Base-by-base conservation (phyloP, 2,888 invertebrate species). In the Diarsia mendica region DNA sequence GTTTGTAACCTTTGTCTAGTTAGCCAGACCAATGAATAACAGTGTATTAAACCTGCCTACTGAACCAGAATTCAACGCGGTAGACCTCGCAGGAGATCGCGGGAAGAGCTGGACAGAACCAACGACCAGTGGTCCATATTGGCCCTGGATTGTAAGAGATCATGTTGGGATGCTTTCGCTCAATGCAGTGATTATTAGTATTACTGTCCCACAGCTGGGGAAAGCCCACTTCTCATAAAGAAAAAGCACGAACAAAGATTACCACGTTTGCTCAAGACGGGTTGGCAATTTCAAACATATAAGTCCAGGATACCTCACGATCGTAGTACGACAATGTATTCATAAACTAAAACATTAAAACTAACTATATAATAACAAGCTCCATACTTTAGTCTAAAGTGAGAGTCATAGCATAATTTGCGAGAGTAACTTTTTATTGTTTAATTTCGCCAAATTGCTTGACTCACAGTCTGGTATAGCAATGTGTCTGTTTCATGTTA, bases 381-480 rank as follows among this genome's bases (percentile, higher is more conserved):
- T 64, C 3, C 11, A 46, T 60, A 77, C 71, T 68, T 77, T 33
- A 48, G 65, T n/a, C 8, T 1, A 1, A 48, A 63, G 3, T 66
- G 65, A 64, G 71, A 72, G 48, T 72, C 68, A 67, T n/a, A 48
- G 39, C 33, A 63, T n/a, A 84, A 82, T 84, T 75, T 79, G 53
- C 68, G 64, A 67, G 61, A 80, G 68, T 80, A 75, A 73, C 75
- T 70, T 84, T 84, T 85, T 83, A 80, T 83, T 67, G 80, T 80
- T 75, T 77, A 83, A 85, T 85, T 83, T 69, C 39, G 65, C 15
- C 64, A 80, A 83, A 85, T 83, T 73, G 70, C 80, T 70, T 71
- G 61, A 66, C 18, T 46, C 49, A 18, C 53, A 13, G 73, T 67
- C 13, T 63, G 68, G 63, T 66, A n/a, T n/a, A 49, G 71, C 58